Conservation (phyloP, 2,888 invertebrate genomes). For the Noctuana brunneofusca region DNA sequence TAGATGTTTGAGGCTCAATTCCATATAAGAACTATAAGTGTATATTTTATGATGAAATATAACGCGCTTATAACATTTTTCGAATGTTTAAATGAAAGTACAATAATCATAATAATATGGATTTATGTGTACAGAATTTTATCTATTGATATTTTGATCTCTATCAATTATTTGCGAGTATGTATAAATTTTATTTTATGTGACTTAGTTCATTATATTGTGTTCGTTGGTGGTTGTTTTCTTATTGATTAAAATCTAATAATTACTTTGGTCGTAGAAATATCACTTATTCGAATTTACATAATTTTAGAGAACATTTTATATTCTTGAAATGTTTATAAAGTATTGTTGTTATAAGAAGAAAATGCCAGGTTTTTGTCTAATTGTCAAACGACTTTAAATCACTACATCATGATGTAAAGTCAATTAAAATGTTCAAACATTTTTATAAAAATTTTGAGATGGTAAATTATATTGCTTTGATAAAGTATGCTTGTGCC, state of each 20-base stretch:
- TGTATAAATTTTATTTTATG: slow-evolving; percentile 54
- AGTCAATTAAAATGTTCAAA: slow-evolving; percentile 76
- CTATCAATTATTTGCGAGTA: slow-evolving; percentile 61
- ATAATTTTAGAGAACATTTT: slow-evolving; percentile 71
- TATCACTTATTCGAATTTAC: slow-evolving; percentile 69
- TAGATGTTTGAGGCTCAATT: slow-evolving; percentile 60
- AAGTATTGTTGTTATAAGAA: slow-evolving; percentile 37
- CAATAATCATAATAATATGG: slow-evolving; percentile 71
- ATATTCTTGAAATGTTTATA: slow-evolving; percentile 55
- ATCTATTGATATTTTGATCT: slow-evolving; percentile 73
- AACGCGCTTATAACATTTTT: slow-evolving; percentile 69
- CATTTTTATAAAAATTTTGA: slow-evolving; percentile 54
- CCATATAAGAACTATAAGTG: slow-evolving; percentile 41
- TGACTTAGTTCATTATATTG: slow-evolving; percentile 46
- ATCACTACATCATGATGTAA: slow-evolving; percentile 49
- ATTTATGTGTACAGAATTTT: slow-evolving; percentile 67
- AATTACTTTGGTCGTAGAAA: slow-evolving; percentile 45
- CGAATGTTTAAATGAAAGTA: slow-evolving; percentile 70
- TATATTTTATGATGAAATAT: slow-evolving; percentile 42
- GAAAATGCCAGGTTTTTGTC: slow-evolving; percentile 34
- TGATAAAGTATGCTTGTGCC: slow-evolving; percentile 63
- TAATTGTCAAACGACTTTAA: slow-evolving; percentile 48
- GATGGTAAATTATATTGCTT: slow-evolving; percentile 48
- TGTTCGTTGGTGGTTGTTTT: slow-evolving; percentile 51
- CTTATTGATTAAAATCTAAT: slow-evolving; percentile 42